These are phyloP conservation scores for Siniperca knerii DNA, from an alignment of 2,113 vertebrate genomes.

Conservation along the genomic window DNA sequence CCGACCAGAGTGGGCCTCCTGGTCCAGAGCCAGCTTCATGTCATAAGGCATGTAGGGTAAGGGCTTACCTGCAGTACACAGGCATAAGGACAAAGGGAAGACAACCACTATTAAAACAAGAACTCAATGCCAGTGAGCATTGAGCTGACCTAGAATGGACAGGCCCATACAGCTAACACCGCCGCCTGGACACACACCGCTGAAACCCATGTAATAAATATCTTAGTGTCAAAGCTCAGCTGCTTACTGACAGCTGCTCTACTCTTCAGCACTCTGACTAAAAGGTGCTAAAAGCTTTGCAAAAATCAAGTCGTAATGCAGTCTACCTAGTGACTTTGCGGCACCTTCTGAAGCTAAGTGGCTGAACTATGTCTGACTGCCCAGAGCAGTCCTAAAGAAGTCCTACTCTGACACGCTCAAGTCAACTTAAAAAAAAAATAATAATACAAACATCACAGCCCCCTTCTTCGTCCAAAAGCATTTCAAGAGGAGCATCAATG, in stretches of 20 bases:
- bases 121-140: conserved; percentile 49
- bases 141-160: conserved; percentile 42
- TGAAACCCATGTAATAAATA: conserved; percentile 48
- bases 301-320: conserved; percentile 27
- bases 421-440: conserved; percentile 1
- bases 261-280: conserved; percentile 47
- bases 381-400: conserved; percentile 18
- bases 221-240: conserved; percentile 51
- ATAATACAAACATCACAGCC: background rate
- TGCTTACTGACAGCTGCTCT: conserved; percentile 48
- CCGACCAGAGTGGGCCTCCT: conserved; percentile 87
- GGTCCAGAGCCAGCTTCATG: conserved; percentile 89
- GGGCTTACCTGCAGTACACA: conserved; percentile 87
- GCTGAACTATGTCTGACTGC: conserved; percentile 25
- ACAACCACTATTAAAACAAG: conserved; percentile 65
- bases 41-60: conserved; percentile 91
- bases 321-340: conserved; percentile 13
- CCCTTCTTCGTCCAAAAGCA: conserved; percentile 6
- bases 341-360: conserved; percentile 15
- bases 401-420: conserved; percentile 6
- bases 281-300: conserved; percentile 73
- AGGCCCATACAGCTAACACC: conserved; percentile 15
- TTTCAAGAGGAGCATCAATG: conserved; percentile 8
- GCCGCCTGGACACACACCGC: conserved; percentile 16
- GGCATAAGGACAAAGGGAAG: conserved; percentile 72